Evolutionary conservation across 2,888 invertebrate species (phyloP), one percentile per base, ranked within the genome.

Genomic region (Drosophila borborema): DNA sequence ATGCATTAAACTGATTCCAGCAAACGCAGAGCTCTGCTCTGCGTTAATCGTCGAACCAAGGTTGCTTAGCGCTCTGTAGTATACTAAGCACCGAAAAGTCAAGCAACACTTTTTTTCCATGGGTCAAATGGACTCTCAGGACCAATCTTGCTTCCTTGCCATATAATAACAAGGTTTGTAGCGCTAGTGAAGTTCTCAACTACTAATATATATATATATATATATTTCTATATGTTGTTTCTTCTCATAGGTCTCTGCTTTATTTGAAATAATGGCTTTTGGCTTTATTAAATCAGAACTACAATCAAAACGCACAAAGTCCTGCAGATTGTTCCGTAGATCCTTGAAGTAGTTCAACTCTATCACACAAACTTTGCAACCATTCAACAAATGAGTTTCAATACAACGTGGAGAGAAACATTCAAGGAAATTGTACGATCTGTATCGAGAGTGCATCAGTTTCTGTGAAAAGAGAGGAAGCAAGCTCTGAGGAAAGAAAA

Each of bases 381-480:
- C 36, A 38, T 16, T 36, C 20, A 8, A 8, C 36, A 20, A 36
- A 38, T 23, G 36, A 20, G 36, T 14, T 53, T 53, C 18, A 36
- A 14, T 20, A 34, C 53, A 20, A 38, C 5, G 38, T 54, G 36
- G 23, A 53, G 36, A 8, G 20, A 16, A 53, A 36, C 36, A 36
- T 53, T 36, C 34, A 53, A 53, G 53, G 36, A 38, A 38, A 38
- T 16, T 23, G 16, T 20, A 23, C 53, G 53, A 54, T n/a, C 23
- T 38, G 38, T 38, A n/a, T 16, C 38, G 20, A 16, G 38, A 53
- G 36, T 38, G 5, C 51, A 36, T 4, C 49, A n/a, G 31, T 9
- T 49, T 31, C n/a, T 31, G 31, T 31, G 51, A 51, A 16, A n/a
- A 18, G n/a, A 53, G 51, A 36, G 53, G 20, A 38, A 38, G 53